phyloP scores from a whole-genome alignment of 2,113 vertebrate species.

The Lagopus muta region DNA sequence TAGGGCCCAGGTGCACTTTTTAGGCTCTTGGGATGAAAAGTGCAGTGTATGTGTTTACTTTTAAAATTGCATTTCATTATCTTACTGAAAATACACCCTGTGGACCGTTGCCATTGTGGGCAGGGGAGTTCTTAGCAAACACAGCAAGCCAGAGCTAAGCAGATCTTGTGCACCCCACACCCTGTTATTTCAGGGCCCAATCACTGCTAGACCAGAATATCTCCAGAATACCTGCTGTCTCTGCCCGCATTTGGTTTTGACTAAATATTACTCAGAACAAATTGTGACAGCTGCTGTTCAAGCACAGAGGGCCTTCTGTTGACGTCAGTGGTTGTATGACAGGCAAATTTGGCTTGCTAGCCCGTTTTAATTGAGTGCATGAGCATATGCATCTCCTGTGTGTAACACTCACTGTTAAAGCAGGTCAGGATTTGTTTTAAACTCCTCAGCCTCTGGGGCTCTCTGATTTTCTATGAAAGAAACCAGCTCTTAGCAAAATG shows the following conservation, averaged over 20 bases:
- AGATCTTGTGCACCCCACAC: neutral
- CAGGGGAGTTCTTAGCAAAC: neutral
- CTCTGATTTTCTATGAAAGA: neutral
- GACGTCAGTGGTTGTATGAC: conserved; percentile 13
- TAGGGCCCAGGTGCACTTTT: neutral
- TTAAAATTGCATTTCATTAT: conserved; percentile 6
- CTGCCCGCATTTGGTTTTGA: conserved; percentile 5
- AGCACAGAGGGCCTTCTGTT: conserved; percentile 38
- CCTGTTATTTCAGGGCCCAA: neutral
- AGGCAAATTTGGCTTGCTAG: neutral
- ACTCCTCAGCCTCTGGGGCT: neutral
- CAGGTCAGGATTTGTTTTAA: conserved; percentile 53
- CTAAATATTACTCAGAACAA: conserved; percentile 49
- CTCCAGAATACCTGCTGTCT: conserved; percentile 1
- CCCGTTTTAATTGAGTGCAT: conserved; percentile 22
- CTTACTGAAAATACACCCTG: conserved; percentile 10
- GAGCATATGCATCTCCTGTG: neutral
- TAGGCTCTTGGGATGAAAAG: conserved; percentile 17
- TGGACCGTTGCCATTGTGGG: neutral
- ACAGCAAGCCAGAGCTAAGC: neutral
- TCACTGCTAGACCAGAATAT: neutral
- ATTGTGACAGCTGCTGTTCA: conserved; percentile 47
- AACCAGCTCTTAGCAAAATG: conserved; percentile 32
- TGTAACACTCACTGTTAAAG: neutral
- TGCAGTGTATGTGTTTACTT: conserved; percentile 20